Evolutionary conservation across 1,140 invertebrate species (phyloP), one percentile per base, ranked within the genome.

Genomic region (Scylla paramamosain): DNA sequence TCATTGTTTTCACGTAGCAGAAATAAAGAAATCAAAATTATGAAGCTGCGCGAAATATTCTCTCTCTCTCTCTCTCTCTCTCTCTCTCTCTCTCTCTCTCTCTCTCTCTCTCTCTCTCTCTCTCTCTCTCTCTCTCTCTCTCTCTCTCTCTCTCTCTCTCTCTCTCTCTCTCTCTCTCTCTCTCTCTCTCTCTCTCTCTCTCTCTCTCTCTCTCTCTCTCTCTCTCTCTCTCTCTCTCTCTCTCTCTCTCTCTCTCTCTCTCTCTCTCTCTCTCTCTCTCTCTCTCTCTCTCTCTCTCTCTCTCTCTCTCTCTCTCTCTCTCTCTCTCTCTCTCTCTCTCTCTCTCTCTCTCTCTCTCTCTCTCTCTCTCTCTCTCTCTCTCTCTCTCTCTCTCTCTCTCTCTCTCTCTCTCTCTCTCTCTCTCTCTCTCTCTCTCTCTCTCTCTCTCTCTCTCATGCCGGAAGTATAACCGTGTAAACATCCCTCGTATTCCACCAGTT

Each of bases 171-270:
- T 67, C 59, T 67, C 59, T 67, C 59, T 77, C 67, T 77, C 67
- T 77, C 67, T 77, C 67, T 77, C 67, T 77, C 67, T 77, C 67
- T 77, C 67, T 77, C 86, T 77, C 67, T 77, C 67, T 77, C 67
- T 77, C 67, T 77, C 67, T 77, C 67, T 77, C 67, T 77, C 67
- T 77, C 67, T 77, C 67, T 77, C 67, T n/a, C 67, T 77, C 67
- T 77, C 20, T 77, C 20, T 77, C 20, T 77, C 67, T n/a, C 86
- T 88, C 31, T 86, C 84, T 86, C 84, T 86, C 84, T 86, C 32
- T 86, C 84, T 86, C 84, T 86, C 84, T 86, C 84, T 86, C 84
- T 86, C 84, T 86, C 84, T 86, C 84, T 86, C 84, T 86, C 84
- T 86, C 84, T 39, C 28, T 86, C 84, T 86, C 84, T 86, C 84